Evolutionary conservation across 2,797 vertebrate species (phyloP).

Genomic region (Anguilla marmorata): DNA sequence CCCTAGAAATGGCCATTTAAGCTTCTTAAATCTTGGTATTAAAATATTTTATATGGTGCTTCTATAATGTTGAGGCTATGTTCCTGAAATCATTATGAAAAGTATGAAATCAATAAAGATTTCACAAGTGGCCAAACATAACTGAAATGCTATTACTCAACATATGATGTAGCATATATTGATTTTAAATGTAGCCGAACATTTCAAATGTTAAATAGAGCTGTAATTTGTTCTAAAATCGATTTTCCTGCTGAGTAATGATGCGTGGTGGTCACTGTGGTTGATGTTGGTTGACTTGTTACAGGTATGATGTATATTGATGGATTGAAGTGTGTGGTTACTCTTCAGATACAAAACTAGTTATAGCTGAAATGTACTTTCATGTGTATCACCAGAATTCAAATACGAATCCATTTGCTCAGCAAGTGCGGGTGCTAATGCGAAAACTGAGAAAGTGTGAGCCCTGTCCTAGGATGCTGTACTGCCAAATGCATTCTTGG

Average conservation of each 20-base stretch:
- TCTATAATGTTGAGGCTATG: background rate
- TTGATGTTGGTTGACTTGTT: background rate
- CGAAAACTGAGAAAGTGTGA: too few species aligned
- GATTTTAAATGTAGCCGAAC: background rate
- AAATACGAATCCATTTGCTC: background rate
- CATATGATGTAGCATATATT: background rate
- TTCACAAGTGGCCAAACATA: background rate
- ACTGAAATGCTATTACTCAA: background rate
- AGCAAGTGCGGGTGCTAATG: background rate
- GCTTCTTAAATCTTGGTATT: background rate
- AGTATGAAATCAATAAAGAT: background rate
- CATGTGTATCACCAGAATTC: background rate
- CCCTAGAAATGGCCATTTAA: too few species aligned
- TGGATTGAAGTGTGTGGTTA: background rate
- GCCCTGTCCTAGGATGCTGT: too few species aligned
- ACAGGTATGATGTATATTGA: background rate
- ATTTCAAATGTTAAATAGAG: background rate
- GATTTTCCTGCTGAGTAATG: background rate
- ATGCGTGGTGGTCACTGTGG: background rate
- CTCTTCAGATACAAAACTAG: background rate
- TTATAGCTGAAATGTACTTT: background rate
- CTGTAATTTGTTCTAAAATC: background rate
- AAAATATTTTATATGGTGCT: background rate
- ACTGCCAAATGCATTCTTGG: too few species aligned
- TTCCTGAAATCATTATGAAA: background rate